Evolutionary conservation across 2,113 vertebrate species (phyloP), one percentile per base, ranked within the genome.

Genomic region (Myodes glareolus): DNA sequence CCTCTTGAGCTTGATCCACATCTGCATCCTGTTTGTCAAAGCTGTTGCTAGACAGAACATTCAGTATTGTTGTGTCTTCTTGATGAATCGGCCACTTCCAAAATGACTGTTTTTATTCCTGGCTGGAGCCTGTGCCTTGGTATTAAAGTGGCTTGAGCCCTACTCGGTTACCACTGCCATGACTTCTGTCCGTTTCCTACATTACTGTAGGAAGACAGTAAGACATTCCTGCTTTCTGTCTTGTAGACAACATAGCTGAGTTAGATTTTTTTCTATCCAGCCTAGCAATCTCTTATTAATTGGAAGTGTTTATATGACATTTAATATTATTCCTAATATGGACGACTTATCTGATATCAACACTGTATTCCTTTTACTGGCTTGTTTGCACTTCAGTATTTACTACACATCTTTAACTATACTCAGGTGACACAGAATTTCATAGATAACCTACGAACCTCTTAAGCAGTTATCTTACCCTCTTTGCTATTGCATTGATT

Each of bases 111-210:
- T 16, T 50, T 63, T 42, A 25, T 42, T 42, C 81, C 81, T 4
- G 3, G 81, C 14, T 7, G 2, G 39, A 29, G n/a, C n/a, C 81
- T 42, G 55, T 16, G 36, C 23, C 80, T 61, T 82, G 50, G 21
- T 8, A 13, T n/a, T 13, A 6, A 11, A 61, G 80, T 23, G 25
- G 33, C 78, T 55, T 11, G 81, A 31, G 27, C 81, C 31, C 25
- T 29, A 0, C 11, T 42, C n/a, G 10, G 3, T 29, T 10, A 61
- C 36, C 2, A 27, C 10, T 4, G 4, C 25, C 3, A 7, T 16
- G n/a, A 5, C n/a, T 39, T 16, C 80, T n/a, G 36, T 82, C 21
- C 78, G 25, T 58, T 9, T 81, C 58, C 80, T 4, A 9, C 0
- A 9, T 61, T 4, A 17, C 55, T 63, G n/a, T n/a, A n/a, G n/a